These are phyloP conservation scores for Tokudaia tokunoshimensis DNA, from an alignment of 2,797 vertebrate genomes.

Conservation along the genomic window DNA sequence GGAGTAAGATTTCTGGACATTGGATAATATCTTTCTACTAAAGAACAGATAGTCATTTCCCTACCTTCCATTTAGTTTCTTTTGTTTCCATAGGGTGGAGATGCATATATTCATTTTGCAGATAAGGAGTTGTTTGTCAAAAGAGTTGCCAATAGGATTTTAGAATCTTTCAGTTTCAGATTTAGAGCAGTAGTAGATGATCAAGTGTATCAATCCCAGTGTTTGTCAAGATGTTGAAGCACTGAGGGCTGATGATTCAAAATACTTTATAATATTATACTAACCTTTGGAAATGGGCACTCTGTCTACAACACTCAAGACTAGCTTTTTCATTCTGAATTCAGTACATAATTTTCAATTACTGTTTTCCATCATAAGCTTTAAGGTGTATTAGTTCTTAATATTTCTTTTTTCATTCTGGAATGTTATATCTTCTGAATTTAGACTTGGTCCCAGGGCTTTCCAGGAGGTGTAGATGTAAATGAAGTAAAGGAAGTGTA, in stretches of 20 bases:
- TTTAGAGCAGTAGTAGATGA: background rate
- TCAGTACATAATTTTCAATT: background rate
- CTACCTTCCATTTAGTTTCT: background rate
- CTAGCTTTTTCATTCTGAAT: background rate
- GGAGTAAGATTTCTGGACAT: background rate
- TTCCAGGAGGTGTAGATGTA: conserved; percentile 87
- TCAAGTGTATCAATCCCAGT: background rate
- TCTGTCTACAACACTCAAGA: conserved; percentile 12
- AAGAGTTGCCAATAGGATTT: conserved; percentile 35
- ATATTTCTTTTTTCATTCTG: conserved; percentile 36
- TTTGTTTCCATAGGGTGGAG: background rate
- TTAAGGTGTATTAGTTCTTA: conserved; percentile 21
- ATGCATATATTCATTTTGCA: background rate
- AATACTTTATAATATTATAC: background rate
- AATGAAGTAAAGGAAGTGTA: conserved; percentile 90
- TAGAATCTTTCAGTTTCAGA: conserved; percentile 24
- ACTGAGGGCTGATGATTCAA: background rate
- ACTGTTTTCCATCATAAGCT: background rate
- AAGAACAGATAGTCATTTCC: conserved; percentile 28
- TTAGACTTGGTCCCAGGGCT: conserved; percentile 88
- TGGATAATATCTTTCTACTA: background rate
- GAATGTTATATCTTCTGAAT: conserved; percentile 63
- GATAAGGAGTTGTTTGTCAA: background rate
- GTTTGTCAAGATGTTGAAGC: conserved; percentile 9
- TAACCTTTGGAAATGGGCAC: conserved; percentile 35